A percentile compares a stretch with the other conserved stretches of the same genome.
These are phyloP conservation scores for Perithous albicinctus DNA, from an alignment of 2,888 invertebrate species.

Conservation along the genomic window DNA sequence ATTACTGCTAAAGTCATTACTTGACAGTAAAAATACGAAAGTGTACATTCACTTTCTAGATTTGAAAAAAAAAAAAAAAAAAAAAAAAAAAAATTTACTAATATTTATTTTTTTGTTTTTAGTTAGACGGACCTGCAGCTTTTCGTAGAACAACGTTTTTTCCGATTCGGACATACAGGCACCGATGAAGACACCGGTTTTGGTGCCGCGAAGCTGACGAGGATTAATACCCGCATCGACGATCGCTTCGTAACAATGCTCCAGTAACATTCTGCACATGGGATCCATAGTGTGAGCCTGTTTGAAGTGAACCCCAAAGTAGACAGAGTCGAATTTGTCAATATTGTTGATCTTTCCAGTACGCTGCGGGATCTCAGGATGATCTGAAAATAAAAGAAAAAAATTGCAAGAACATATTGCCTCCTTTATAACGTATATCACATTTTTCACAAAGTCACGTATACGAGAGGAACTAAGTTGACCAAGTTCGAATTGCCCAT, in stretches of 20 bases:
- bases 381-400: constrained; percentile 75
- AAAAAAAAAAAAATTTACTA: too few relatives aligned
- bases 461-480: too few relatives aligned
- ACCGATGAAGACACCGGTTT: constrained; percentile 91
- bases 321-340: constrained; percentile 88
- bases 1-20: too few relatives aligned
- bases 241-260: constrained; percentile 87
- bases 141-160: constrained; percentile 90
- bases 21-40: too few relatives aligned
- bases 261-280: constrained; percentile 87
- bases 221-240: constrained; percentile 87
- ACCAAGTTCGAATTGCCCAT: too few relatives aligned
- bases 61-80: too few relatives aligned
- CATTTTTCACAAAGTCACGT: too few relatives aligned
- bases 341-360: constrained; percentile 90
- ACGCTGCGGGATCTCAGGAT: constrained; percentile 91
- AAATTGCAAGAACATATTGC: background rate
- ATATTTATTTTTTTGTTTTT: too few relatives aligned
- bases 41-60: too few relatives aligned
- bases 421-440: too few relatives aligned
- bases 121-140: constrained; percentile 86
- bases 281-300: constrained; percentile 87
- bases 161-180: constrained; percentile 90
- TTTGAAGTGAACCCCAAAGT: constrained; percentile 86
- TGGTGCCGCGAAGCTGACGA: constrained; percentile 87